Base-by-base conservation (phyloP, 30 jellyfish, hydroid and myxozoan genomes). In the Aurelia coerulea region DNA sequence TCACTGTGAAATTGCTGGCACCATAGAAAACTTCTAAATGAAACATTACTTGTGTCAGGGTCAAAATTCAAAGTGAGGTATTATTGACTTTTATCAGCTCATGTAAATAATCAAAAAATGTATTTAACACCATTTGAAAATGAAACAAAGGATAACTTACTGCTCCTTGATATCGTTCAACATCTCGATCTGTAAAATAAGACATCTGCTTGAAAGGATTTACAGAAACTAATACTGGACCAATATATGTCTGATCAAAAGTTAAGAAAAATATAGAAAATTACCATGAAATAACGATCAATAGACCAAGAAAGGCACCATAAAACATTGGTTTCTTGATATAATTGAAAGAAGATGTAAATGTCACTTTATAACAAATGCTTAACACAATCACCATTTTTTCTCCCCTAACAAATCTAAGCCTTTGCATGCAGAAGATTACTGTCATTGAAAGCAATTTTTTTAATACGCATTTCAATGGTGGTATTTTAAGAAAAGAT, bases 171-270 rank as follows among this genome's bases (percentile, higher is more conserved):
- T 96, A 96, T 70, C 76, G 90, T 60, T 96, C 98, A 78, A 96
- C 82, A 88, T 96, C 99, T 74, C 88, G 82, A 53, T 96, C 99
- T 42, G 99, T 91, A 76, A 96, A 96, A 71, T 96, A 96, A 7
- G 99, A 78, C 91, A 96, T 65, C 84, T 89, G 97, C 77, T 96
- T 96, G 87, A 96, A 96, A 6, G 99, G 99, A 84, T 96, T 96
- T 9, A 96, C 98, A 71, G 99, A 92, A 11, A 96, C 98, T 65
- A 96, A 96, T 8, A 96, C 99, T n/a, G 98, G 98, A n/a, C 99
- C 99, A 58, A 96, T 96, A 73, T 96, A 96, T 62, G 99, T 96
- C 99, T 95, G 42, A 31, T 58, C 23, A 31, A 0, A 4, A 72
- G 74, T 32, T 74, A 89, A 68, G 81, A 73, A 52, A 35, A 13